phyloP scores from a whole-genome alignment of 2,888 invertebrate species.

The Thysanoteuthis rhombus region DNA sequence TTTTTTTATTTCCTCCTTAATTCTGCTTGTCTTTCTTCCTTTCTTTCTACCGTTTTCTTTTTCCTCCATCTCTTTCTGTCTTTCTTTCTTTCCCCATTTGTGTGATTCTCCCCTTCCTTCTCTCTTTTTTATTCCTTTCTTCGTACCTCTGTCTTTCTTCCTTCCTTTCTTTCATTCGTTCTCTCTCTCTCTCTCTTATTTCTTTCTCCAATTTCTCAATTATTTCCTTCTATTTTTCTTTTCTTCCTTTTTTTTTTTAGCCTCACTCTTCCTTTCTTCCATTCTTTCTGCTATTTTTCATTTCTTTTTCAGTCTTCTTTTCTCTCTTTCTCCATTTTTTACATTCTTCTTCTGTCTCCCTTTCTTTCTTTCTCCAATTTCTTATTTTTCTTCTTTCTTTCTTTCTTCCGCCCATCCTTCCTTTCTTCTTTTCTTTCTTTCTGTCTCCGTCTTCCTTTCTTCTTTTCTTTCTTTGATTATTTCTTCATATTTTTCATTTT shows the following conservation, averaged over 20 bases:
- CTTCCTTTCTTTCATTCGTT: no score
- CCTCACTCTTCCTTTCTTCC: background rate
- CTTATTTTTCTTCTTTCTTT: background rate
- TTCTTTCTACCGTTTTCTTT: no score
- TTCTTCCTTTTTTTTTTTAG: background rate
- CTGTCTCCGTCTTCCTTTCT: background rate
- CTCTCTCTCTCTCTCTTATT: no score
- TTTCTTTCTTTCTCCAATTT: background rate
- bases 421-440: background rate
- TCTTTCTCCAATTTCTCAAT: no score
- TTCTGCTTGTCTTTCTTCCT: no score
- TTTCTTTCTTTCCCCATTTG: no score
- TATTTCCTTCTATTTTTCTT: no score
- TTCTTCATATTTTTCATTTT: background rate
- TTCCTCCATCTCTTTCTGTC: no score
- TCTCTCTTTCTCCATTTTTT: background rate
- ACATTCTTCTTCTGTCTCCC: background rate
- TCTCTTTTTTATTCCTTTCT: no score
- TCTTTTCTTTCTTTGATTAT: background rate
- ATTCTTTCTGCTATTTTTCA: background rate
- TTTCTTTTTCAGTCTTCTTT: background rate
- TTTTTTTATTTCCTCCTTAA: no score
- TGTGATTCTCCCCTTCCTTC: no score
- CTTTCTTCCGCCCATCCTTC: background rate
- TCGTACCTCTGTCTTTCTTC: no score